These are phyloP conservation scores for Archips crataeganus DNA, from an alignment of 2,888 invertebrate species.

Conservation along the genomic window DNA sequence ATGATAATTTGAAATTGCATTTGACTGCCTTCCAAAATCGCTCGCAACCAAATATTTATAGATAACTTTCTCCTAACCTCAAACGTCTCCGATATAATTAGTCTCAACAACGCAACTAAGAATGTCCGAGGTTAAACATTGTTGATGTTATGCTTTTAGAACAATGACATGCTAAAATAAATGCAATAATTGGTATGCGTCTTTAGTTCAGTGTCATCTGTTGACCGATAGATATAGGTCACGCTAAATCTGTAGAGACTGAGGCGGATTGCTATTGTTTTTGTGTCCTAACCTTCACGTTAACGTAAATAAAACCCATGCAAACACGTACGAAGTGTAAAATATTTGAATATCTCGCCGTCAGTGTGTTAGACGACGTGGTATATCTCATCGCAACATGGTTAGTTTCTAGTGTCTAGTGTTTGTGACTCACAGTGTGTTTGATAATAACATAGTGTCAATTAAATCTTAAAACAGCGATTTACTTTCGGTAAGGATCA, in stretches of 20 bases:
- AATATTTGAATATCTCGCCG: not conserved
- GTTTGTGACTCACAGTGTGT: not conserved
- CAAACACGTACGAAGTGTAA: not conserved
- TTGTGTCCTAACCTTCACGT: no score
- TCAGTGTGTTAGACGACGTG: not conserved
- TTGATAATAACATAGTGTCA: not conserved
- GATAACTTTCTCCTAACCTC: not conserved
- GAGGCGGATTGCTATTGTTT: no score
- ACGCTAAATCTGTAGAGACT: not conserved
- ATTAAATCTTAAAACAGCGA: not conserved
- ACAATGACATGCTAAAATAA: not conserved
- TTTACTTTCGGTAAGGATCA: slow-evolving; percentile 1
- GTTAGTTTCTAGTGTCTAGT: not conserved
- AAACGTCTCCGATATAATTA: not conserved
- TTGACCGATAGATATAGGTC: not conserved
- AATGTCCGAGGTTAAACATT: not conserved
- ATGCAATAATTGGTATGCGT: not conserved
- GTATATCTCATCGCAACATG: not conserved
- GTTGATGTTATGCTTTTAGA: slow-evolving; percentile 4
- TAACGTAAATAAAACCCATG: not conserved
- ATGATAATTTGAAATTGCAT: no score
- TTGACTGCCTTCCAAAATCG: not conserved
- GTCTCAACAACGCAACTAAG: not conserved
- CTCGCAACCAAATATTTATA: not conserved
- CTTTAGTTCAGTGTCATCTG: not conserved